Evolutionary conservation across 1,140 invertebrate species (phyloP).

Genomic region (Calephelis nemesis): DNA sequence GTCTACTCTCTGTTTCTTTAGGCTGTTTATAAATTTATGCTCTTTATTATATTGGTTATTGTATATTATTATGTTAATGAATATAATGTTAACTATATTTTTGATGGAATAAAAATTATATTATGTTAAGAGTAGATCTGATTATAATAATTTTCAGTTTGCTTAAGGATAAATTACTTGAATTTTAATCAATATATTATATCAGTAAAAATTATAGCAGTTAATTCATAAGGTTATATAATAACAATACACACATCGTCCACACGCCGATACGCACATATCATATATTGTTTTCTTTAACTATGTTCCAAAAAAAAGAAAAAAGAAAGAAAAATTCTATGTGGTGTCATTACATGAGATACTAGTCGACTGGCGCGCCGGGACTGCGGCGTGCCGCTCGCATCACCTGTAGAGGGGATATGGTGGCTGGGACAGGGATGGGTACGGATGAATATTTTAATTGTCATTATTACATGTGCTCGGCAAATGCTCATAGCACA

Average conservation of each 20-base stretch:
- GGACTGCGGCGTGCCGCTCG: constrained; percentile 39
- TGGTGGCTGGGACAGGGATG: constrained; percentile 45
- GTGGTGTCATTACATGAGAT: constrained; percentile 69
- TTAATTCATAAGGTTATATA: constrained; percentile 57
- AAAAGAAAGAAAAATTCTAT: constrained; percentile 71
- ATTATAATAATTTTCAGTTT: too few species aligned
- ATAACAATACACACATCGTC: constrained; percentile 66
- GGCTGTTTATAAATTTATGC: too few species aligned
- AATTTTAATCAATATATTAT: neutral
- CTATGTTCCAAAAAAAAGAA: constrained; percentile 66
- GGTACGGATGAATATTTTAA: constrained; percentile 55
- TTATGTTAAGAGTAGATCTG: too few species aligned
- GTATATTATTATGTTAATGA: too few species aligned
- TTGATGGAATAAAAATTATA: too few species aligned
- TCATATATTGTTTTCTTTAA: constrained; percentile 59
- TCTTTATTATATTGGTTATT: too few species aligned
- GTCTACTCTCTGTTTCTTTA: too few species aligned
- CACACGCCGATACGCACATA: constrained; percentile 75
- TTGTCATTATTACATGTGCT: constrained; percentile 38
- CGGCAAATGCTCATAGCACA: constrained; percentile 16
- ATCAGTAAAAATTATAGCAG: constrained; percentile 35
- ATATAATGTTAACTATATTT: too few species aligned
- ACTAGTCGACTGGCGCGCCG: constrained; percentile 51
- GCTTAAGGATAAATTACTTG: too few species aligned
- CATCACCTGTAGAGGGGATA: constrained; percentile 57